Percentiles rank a stretch among this genome's conserved stretches.
Conservation (phyloP, 2,888 invertebrate species). For the Noctua janthe region DNA sequence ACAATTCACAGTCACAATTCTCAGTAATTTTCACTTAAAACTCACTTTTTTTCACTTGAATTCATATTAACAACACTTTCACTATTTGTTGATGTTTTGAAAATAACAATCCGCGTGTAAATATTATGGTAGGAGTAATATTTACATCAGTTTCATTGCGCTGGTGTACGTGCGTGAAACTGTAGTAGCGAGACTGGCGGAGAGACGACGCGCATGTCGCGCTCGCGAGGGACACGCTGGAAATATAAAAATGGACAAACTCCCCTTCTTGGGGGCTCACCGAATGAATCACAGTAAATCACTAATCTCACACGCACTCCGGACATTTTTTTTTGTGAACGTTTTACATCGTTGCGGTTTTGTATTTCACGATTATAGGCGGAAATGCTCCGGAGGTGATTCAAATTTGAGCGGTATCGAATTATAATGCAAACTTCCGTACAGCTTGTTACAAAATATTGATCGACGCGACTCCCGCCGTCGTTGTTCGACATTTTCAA, state of each 20-base stretch:
- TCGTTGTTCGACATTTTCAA: constrained; percentile 81
- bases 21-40: constrained; percentile 80
- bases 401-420: constrained; percentile 82
- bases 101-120: constrained; percentile 85
- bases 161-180: constrained; percentile 88
- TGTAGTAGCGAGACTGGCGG: constrained; percentile 88
- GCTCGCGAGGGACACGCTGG: constrained; percentile 84
- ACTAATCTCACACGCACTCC: constrained; percentile 78
- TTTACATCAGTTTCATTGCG: constrained; percentile 88
- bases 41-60: constrained; percentile 74
- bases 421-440: constrained; percentile 83
- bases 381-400: constrained; percentile 67
- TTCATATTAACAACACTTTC: constrained; percentile 74
- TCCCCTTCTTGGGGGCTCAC: constrained; percentile 89
- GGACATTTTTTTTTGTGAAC: constrained; percentile 75
- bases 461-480: constrained; percentile 83
- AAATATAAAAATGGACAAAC: constrained; percentile 90
- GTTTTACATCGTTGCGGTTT: constrained; percentile 69
- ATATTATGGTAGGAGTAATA: constrained; percentile 88
- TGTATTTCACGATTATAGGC: constrained; percentile 57
- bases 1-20: constrained; percentile 80
- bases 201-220: constrained; percentile 89
- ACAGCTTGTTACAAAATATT: constrained; percentile 85
- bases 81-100: constrained; percentile 78
- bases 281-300: constrained; percentile 88